phyloP scores from a whole-genome alignment of 2,113 vertebrate species.

The Zootoca vivipara region DNA sequence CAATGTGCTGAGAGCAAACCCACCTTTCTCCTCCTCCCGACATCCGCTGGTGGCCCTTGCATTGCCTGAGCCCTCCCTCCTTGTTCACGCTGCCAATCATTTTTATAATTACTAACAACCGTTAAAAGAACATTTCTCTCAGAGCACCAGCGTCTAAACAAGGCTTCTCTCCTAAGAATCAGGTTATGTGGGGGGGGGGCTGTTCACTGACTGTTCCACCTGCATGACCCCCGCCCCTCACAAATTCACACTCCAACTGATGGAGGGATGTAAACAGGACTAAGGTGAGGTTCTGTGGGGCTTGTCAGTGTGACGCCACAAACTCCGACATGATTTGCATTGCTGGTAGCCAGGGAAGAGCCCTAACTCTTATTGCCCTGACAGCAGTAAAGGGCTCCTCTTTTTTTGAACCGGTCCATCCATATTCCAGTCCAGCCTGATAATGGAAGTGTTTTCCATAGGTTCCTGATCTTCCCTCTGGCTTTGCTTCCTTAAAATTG shows the following conservation, averaged over 20 bases:
- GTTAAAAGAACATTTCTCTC: no score
- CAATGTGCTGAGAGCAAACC: background rate
- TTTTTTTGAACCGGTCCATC: background rate
- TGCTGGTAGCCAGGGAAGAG: no score
- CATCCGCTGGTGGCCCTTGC: background rate
- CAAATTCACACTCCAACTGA: background rate
- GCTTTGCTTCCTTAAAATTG: background rate
- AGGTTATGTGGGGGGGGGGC: background rate
- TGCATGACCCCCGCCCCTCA: background rate
- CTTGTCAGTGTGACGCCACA: background rate
- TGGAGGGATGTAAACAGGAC: background rate
- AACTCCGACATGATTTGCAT: background rate
- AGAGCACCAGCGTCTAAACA: no score
- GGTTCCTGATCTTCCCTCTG: background rate
- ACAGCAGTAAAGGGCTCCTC: background rate
- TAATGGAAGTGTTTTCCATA: background rate
- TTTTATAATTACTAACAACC: background rate
- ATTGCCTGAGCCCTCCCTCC: background rate
- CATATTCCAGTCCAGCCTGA: background rate
- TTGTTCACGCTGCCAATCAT: background rate
- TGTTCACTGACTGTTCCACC: background rate
- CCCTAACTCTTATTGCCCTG: background rate
- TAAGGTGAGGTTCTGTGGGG: background rate
- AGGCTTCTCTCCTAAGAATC: background rate
- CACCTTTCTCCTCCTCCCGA: no score